Conservation (phyloP, 2,797 vertebrate genomes). For the Poecilia wingei region DNA sequence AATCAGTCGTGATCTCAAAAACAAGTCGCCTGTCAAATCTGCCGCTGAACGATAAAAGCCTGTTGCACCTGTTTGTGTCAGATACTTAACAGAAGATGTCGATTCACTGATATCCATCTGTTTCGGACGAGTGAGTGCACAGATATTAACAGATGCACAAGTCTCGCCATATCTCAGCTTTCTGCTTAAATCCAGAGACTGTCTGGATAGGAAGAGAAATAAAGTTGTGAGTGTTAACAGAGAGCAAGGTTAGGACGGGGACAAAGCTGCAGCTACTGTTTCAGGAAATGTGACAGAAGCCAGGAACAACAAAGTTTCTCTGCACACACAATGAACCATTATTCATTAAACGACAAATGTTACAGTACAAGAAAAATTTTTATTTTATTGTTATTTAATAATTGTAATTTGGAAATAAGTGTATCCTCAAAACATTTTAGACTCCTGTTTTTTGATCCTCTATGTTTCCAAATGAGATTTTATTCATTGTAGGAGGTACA, state of each 20-base stretch:
- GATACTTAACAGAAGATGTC: constrained; percentile 60
- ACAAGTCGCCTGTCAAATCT: constrained; percentile 41
- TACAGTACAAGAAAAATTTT: not conserved
- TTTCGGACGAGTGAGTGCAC: constrained; percentile 39
- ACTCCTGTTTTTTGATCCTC: not conserved
- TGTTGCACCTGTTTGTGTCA: constrained; percentile 46
- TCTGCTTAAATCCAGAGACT: constrained; percentile 43
- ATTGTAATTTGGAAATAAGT: not conserved
- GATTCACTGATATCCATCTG: constrained; percentile 52
- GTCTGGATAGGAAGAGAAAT: constrained; percentile 48
- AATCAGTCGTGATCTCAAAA: constrained; percentile 35
- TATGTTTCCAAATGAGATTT: not conserved
- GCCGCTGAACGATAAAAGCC: constrained; percentile 55
- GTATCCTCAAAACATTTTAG: not conserved
- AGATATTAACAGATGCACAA: constrained; percentile 49
- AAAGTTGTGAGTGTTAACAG: constrained; percentile 33
- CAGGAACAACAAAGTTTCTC: constrained; percentile 20
- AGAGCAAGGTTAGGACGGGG: constrained; percentile 11
- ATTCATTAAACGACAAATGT: not conserved
- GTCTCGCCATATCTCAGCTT: constrained; percentile 67
- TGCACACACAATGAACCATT: not conserved
- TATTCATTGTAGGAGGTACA: not conserved
- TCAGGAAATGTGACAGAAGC: constrained; percentile 27
- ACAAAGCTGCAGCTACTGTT: constrained; percentile 18
- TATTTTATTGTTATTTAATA: not conserved